Conservation (phyloP, 2,797 vertebrate species). For the Fringilla coelebs region DNA sequence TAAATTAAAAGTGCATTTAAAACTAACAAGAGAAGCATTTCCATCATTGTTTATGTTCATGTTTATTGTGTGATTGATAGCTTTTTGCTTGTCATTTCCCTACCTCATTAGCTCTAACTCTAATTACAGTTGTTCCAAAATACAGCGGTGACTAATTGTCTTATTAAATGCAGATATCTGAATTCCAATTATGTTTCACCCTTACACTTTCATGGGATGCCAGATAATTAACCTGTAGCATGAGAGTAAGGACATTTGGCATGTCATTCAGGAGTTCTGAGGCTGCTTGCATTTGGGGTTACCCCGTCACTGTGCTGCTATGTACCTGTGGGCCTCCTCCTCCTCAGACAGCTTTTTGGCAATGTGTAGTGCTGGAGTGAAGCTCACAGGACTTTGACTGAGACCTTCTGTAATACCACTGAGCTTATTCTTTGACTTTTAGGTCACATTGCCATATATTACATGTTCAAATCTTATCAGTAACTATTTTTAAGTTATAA, state of each 20-base stretch:
- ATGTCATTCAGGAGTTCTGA: background rate
- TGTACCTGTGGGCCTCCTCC: background rate
- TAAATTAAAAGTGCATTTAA: conserved; percentile 36
- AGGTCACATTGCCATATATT: background rate
- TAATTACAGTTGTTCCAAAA: conserved; percentile 41
- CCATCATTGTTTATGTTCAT: background rate
- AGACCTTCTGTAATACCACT: background rate
- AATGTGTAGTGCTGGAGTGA: background rate
- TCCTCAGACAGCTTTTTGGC: background rate
- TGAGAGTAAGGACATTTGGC: background rate
- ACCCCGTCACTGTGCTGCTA: background rate
- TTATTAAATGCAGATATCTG: conserved; percentile 9
- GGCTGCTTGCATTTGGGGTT: background rate
- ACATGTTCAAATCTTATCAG: background rate
- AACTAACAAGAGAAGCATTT: conserved; percentile 18
- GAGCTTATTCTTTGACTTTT: background rate
- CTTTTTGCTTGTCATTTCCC: conserved; percentile 26
- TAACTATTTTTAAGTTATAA: background rate
- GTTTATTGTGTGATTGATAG: background rate
- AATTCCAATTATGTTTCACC: conserved; percentile 20
- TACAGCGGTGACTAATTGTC: conserved; percentile 21
- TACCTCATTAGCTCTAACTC: conserved; percentile 11
- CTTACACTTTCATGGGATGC: background rate
- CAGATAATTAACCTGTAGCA: background rate
- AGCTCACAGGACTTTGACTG: background rate